Conservation (phyloP, 2,113 vertebrate genomes). For the Psilopsiagon aymara region DNA sequence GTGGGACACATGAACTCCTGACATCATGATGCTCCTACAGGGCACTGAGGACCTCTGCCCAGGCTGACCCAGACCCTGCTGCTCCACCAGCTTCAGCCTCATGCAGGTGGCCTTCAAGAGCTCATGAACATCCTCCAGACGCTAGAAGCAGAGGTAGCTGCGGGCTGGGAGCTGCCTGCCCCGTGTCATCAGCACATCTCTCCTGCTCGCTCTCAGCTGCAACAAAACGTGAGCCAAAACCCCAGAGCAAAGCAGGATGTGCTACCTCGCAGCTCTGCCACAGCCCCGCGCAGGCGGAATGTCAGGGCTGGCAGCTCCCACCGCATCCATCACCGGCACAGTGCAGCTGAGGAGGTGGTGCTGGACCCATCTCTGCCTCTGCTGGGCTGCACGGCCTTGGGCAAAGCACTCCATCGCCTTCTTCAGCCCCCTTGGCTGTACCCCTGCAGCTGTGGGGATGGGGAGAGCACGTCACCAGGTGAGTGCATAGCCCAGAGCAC, state of each 20-base stretch:
- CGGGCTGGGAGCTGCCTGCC: slow-evolving; percentile 22
- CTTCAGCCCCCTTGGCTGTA: background rate
- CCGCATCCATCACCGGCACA: rapidly evolving
- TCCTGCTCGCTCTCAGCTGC: background rate
- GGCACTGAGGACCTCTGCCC: background rate
- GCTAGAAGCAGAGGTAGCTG: background rate
- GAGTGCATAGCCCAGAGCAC: background rate
- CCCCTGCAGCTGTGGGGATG: background rate
- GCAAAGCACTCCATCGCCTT: background rate
- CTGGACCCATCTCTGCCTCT: background rate
- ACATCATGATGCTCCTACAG: background rate
- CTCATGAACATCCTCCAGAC: background rate
- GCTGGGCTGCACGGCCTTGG: background rate
- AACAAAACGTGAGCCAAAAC: background rate
- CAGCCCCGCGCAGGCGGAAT: background rate
- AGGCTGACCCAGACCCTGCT: background rate
- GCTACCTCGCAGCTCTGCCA: background rate
- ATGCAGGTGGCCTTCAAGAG: background rate
- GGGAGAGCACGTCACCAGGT: rapidly evolving
- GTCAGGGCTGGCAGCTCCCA: background rate
- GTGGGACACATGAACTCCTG: too few species aligned
- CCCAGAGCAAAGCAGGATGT: background rate
- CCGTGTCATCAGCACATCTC: background rate
- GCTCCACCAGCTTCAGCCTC: background rate
- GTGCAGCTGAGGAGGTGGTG: background rate